phyloP scores from a whole-genome alignment of 2,888 invertebrate species.

The Arge pagana region DNA sequence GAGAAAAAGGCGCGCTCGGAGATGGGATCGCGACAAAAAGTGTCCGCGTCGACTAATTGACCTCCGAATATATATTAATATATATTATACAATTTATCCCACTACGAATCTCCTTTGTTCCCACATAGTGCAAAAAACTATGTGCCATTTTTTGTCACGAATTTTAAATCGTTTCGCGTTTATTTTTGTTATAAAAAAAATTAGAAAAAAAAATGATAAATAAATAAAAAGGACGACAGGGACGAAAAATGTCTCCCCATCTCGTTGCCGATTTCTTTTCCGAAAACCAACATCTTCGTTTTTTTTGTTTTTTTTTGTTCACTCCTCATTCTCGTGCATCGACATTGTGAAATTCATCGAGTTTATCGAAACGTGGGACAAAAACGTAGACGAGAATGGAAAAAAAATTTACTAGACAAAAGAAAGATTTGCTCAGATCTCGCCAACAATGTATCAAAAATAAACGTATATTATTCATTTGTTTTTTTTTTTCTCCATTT shows the following conservation, averaged over 20 bases:
- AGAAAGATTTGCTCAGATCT: constrained; percentile 52
- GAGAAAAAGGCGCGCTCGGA: no score
- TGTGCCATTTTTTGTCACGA: constrained; percentile 27
- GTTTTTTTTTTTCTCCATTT: constrained; percentile 30
- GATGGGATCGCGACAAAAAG: no score
- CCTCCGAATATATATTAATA: constrained; percentile 54
- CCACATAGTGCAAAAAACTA: constrained; percentile 52
- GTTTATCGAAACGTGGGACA: constrained; percentile 55
- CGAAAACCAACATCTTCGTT: constrained; percentile 30
- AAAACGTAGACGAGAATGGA: constrained; percentile 48
- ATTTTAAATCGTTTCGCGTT: constrained; percentile 19
- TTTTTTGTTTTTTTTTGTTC: constrained; percentile 29
- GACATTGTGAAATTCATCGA: constrained; percentile 54
- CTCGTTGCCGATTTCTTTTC: not conserved
- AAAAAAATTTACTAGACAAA: constrained; percentile 32
- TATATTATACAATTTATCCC: constrained; percentile 57
- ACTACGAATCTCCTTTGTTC: constrained; percentile 51
- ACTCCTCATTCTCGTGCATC: not conserved
- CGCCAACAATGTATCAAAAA: constrained; percentile 58
- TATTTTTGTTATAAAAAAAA: not conserved
- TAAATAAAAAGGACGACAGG: no score
- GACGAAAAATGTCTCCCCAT: not conserved
- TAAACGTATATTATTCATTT: constrained; percentile 54
- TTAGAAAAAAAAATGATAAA: no score
- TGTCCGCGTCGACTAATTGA: constrained; percentile 17